Base-by-base conservation (phyloP, 2,797 vertebrate genomes). In the Cynopterus sphinx region DNA sequence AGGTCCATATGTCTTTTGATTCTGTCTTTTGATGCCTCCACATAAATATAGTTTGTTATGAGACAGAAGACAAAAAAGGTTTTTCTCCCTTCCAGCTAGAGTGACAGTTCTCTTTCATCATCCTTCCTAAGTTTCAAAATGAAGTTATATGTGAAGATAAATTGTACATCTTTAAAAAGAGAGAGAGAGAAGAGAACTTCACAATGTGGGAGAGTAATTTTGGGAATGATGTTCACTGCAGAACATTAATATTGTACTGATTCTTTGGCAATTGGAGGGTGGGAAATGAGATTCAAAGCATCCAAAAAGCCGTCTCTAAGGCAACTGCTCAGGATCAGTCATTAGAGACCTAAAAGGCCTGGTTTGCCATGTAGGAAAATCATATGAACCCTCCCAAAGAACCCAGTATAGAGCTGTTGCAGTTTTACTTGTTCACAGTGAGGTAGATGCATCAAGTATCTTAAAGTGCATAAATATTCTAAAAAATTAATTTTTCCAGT, bases 71-170 rank as follows among this genome's bases (percentile, higher is more conserved):
- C 79, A 53, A 41, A 59, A 93, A 91, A 51, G 57, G 21, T 24
- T 77, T 78, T 8, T 87, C 77, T 89, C 71, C 71, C 33, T 71
- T 53, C 26, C 63, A 82, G 17, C 61, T 70, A 73, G 36, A 71
- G 63, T 75, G 43, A 55, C 43, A 53, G 2, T 84, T 96, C 63
- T 90, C 81, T 71, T 96, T 93, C 59, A 36, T 83, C 65, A 46
- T 90, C 53, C 41, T 85, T 84, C 68, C 85, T 88, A 43, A 91
- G 22, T 96, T 91, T 87, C 28, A 57, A 94, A 96, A 81, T 70
- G 79, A 93, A 87, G 31, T 61, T 36, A 19, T 22, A 3, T 94
- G 31, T 87, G 57, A 73, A 86, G 49, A 75, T 79, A 84, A 97
- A 90, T 46, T 71, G 43, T 74, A 0, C 24, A 17, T 39, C 39